Base-by-base conservation (phyloP, 2,113 vertebrate species). In the Pachyramphus minor region DNA sequence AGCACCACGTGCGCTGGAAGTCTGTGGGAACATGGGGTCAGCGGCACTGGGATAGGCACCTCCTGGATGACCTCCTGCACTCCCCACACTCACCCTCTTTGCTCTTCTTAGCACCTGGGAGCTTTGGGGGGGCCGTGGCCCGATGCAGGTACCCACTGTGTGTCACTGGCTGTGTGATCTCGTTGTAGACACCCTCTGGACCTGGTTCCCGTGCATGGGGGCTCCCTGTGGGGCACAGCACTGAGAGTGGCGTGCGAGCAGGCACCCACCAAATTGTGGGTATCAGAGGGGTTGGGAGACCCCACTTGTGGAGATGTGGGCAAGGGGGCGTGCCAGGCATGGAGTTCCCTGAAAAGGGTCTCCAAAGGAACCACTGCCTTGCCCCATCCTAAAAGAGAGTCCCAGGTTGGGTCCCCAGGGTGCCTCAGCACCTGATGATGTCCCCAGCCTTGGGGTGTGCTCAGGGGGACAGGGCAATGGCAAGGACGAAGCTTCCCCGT, bases 141-240 rank as follows among this genome's bases (percentile, higher is more conserved):
- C 99, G 98, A 97, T 99, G 98, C 68, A 99, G 98, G 97, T 97
- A 99, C 50, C 99, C 98, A 0, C 98, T 99, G 89, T 98, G 98
- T 9, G 98, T 92, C 64, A 99, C 98, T 0, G 99, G 98, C 91
- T 99, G 99, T 3, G 98, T 98, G 97, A 99, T 99, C 96, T 99
- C 99, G 4, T 99, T 99, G 79, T 99, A 99, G 23, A 99, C 98
- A 0, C 98, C 96, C 28, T 97, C 97, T 0, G n/a, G 85, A 41
- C 73, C 93, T 0, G 3, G 47, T 6, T 88, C 87, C 63, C 2
- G 56, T 2, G 20, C 0, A 0, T 2, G 4, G 6, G 87, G 56
- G 31, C 56, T 93, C 37, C 96, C 97, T 95, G 82, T 8, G 35
- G 82, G 75, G 52, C 60, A 58, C 0, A 0, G 30, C 0, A 0